Base-by-base conservation (phyloP, 1,140 invertebrate species). In the Oreohelix idahoensis region DNA sequence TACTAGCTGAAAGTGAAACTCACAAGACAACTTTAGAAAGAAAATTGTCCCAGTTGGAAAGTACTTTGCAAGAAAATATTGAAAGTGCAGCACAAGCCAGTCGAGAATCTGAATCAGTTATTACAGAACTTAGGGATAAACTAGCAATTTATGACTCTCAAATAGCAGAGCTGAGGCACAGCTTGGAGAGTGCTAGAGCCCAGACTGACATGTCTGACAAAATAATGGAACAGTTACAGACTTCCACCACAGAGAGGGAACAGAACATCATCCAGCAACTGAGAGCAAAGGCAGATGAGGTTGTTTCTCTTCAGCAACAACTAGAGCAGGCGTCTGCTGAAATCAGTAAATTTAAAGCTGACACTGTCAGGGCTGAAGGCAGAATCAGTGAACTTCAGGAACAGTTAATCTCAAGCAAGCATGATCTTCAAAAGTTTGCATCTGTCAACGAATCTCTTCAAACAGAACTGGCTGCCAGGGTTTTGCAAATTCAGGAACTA, bases 211-310 rank as follows among this genome's bases (percentile, higher is more conserved):
- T 26, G 13, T 42, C 79, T 1, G 39, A 39, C n/a, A 35, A 10
- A 5, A 36, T 80, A 13, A 35, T 80, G 66, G 63, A 84, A 73
- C 53, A 79, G 42, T 32, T 73, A 4, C 35, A 78, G 42, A n/a
- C 26, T n/a, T 73, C 66, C 15, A 70, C 63, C 36, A n/a, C 58
- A 13, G 63, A 84, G 39, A 84, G 73, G 63, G 83, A 84, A 39
- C 58, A 79, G 63, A 51, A 84, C n/a, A 1, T 70, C 45, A 49
- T 79, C 32, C 49, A 53, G 11, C 76, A 79, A 35, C 76, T 79
- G 5, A 35, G 38, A 39, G n/a, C 49, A 13, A 53, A 63, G 20
- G 11, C 76, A 51, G 76, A 80, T 15, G 78, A 84, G 42, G 45
- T 75, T 23, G 36, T 38, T 10, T 26, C 32, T 5, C 51, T 69